These are phyloP conservation scores for Nothura maculosa DNA, from an alignment of 2,797 vertebrate species.

Conservation along the genomic window DNA sequence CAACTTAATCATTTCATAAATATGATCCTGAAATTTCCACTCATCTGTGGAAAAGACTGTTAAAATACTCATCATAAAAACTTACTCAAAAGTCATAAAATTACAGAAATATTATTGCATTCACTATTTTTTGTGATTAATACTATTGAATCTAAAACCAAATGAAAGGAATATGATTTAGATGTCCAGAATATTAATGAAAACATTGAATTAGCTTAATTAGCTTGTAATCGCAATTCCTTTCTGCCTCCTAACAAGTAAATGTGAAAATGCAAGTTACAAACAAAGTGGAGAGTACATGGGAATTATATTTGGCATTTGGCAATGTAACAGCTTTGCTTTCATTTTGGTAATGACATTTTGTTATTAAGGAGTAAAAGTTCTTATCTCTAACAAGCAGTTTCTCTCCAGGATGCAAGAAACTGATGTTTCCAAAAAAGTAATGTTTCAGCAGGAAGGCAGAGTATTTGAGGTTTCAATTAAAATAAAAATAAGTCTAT, in stretches of 20 bases:
- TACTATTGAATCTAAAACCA: background rate
- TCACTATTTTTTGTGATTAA: background rate
- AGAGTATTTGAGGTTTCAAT: background rate
- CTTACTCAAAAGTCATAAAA: background rate
- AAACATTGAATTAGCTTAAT: background rate
- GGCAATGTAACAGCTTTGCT: background rate
- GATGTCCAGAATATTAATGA: background rate
- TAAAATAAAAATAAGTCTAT: background rate
- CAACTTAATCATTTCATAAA: background rate
- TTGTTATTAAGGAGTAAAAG: background rate
- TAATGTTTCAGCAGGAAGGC: background rate
- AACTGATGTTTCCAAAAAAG: background rate
- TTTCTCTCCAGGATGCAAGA: background rate
- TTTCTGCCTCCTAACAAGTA: background rate
- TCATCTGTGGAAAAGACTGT: background rate
- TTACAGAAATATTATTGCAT: background rate
- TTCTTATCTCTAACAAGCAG: background rate
- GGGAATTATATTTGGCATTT: background rate
- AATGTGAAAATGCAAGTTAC: background rate
- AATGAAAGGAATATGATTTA: background rate
- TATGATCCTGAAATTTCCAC: background rate
- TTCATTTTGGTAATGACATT: background rate
- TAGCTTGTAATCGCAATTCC: background rate
- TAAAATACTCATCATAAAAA: background rate
- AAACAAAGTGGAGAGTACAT: background rate